Percentiles rank a stretch among this genome's conserved stretches.
Evolutionary conservation across 2,113 vertebrate genomes (phyloP).

Genomic region (Plecotus auritus): DNA sequence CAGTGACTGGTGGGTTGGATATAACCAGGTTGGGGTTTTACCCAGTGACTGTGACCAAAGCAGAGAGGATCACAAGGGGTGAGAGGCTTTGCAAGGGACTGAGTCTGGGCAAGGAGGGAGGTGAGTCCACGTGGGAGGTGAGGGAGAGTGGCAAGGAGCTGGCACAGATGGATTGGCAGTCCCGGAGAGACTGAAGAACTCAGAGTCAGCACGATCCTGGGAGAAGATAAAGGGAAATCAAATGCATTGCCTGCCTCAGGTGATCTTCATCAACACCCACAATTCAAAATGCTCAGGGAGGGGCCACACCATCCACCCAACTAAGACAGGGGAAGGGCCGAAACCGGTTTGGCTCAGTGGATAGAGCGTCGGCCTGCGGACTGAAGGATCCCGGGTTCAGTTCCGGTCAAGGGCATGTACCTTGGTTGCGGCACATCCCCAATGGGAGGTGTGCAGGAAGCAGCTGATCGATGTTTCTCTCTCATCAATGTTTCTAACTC

Average conservation of each 20-base stretch:
- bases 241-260: not conserved
- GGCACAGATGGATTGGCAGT: accelerated
- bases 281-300: not conserved
- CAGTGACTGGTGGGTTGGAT: not conserved
- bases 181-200: not conserved
- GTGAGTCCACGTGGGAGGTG: not conserved
- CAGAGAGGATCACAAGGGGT: accelerated
- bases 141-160: not conserved
- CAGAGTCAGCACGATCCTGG: accelerated
- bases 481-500: too few species aligned
- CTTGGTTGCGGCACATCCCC: too few species aligned
- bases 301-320: not conserved
- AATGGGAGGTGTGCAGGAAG: too few species aligned
- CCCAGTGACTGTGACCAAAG: not conserved
- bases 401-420: too few species aligned
- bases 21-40: not conserved
- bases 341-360: too few species aligned
- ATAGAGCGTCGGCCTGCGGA: too few species aligned
- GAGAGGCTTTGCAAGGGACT: not conserved
- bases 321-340: not conserved
- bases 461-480: too few species aligned
- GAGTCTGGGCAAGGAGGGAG: not conserved
- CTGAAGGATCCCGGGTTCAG: too few species aligned
- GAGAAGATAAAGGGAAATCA: too few species aligned
- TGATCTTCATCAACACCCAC: not conserved